Evolutionary conservation across 2,113 vertebrate genomes (phyloP), one percentile per base, ranked within the genome.

Genomic region (Addax nasomaculatus): DNA sequence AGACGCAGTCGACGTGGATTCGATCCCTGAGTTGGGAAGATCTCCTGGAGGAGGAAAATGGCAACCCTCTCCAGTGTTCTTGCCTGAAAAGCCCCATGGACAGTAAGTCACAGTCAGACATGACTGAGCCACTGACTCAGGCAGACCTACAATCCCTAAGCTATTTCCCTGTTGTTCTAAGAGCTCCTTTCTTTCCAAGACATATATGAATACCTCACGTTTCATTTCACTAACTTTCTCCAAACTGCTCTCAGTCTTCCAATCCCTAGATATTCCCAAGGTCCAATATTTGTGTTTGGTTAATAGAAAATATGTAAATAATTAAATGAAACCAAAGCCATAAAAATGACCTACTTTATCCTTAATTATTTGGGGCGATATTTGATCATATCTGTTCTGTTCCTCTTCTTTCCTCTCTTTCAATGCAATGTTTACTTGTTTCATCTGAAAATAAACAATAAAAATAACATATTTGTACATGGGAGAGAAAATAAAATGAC

Each of bases 121-220:
- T 23, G 67, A 23, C n/a, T 23, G n/a, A 70, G n/a, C 10, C 17
- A 1, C n/a, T 0, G 19, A 23, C 10, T 1, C n/a, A 12, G 0
- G 67, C 64, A 70, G 64, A 5, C 67, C 64, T 27, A 17, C 79
- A 39, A 0, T 3, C 13, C 27, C 58, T 39, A 14, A 1, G 33
- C n/a, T 17, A 19, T 64, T 76, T 76, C 21, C 9, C 13, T 16
- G 45, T 16, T 5, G 0, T 11, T 58, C 12, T 39, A 7, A 43
- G n/a, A 21, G 23, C 6, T 45, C 29, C 14, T 58, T 49, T 89
- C 80, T 51, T 57, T 13, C 47, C 5, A 17, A 53, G 1, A 4
- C 19, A 9, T 15, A 12, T 13, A 25, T 7, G 1, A 39, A 39
- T 47, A 17, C 3, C 21, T 85, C 6, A 23, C 57, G 36, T 76